Conservation (phyloP, 2,797 vertebrate species). For the Chrosomus eos region DNA sequence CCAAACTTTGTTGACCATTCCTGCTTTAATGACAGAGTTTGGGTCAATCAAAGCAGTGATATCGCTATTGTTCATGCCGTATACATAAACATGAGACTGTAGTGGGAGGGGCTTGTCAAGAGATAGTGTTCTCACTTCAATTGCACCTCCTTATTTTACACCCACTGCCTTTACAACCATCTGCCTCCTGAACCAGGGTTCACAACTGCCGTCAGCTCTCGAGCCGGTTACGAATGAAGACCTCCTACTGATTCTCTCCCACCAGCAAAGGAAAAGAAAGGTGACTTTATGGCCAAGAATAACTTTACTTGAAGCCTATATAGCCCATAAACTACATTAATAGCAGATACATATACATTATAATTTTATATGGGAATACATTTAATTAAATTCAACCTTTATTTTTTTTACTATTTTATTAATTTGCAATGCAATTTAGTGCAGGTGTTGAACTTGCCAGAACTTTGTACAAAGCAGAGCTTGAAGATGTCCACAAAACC, state of each 20-base stretch:
- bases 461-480: slow-evolving; percentile 39
- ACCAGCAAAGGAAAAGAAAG: slow-evolving; percentile 40
- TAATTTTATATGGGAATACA: background rate
- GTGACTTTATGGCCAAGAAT: slow-evolving; percentile 55
- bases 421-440: background rate
- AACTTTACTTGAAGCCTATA: background rate
- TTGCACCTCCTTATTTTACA: slow-evolving; percentile 53
- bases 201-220: slow-evolving; percentile 69
- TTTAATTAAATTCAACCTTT: background rate
- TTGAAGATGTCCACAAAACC: slow-evolving; percentile 40
- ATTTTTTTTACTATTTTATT: too few species aligned
- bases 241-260: slow-evolving; percentile 46
- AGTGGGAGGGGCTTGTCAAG: slow-evolving; percentile 44
- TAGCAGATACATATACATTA: background rate
- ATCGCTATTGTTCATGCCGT: background rate
- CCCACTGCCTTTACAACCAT: slow-evolving; percentile 67
- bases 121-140: slow-evolving; percentile 25
- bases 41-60: background rate
- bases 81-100: slow-evolving; percentile 49
- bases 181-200: slow-evolving; percentile 72
- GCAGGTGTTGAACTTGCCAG: slow-evolving; percentile 38
- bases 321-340: background rate
- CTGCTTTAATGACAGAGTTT: slow-evolving; percentile 4
- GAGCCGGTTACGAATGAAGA: slow-evolving; percentile 63
- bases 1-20: background rate